Base-by-base conservation (phyloP, 2,888 invertebrate species). In the Bugula neritina region DNA sequence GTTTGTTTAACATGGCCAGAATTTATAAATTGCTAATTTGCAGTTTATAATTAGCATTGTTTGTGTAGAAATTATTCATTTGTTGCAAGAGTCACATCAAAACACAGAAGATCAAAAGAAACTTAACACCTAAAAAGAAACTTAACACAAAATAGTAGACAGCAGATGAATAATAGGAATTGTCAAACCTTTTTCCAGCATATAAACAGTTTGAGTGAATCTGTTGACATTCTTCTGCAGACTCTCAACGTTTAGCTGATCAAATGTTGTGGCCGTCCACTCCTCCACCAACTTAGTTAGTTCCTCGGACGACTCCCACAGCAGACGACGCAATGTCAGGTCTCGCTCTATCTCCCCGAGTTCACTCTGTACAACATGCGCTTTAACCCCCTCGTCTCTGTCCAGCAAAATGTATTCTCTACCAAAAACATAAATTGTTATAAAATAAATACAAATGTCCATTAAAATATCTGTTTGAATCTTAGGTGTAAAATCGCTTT, bases 151-250 rank as follows among this genome's bases (percentile, higher is more conserved):
- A n/a, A n/a, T n/a, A n/a, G n/a, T n/a, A n/a, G n/a, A n/a, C n/a
- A n/a, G n/a, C n/a, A n/a, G n/a, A n/a, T n/a, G n/a, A n/a, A n/a
- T n/a, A n/a, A n/a, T n/a, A n/a, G n/a, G n/a, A n/a, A n/a, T n/a
- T n/a, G n/a, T n/a, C n/a, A n/a, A 54, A 82, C 83, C 83, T 80
- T 84, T 84, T 74, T 84, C 83, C 57, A 84, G 77, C 81, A 84
- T 81, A 75, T 81, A 84, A n/a, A 83, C 80, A n/a, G 83, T 84
- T 75, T 84, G 84, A 35, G 81, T 83, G 74, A 83, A 82, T 72
- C 81, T 77, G 75, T 81, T 83, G 70, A 83, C 83, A 76, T 80
- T 80, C 73, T 83, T 83, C 79, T 84, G 84, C 35, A 84, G 76
- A 17, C 75, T 76, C 71, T 84, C 83, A 2, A 84, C 83, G 74